Conservation (phyloP, 2,113 vertebrate species). For the Alligator mississippiensis region DNA sequence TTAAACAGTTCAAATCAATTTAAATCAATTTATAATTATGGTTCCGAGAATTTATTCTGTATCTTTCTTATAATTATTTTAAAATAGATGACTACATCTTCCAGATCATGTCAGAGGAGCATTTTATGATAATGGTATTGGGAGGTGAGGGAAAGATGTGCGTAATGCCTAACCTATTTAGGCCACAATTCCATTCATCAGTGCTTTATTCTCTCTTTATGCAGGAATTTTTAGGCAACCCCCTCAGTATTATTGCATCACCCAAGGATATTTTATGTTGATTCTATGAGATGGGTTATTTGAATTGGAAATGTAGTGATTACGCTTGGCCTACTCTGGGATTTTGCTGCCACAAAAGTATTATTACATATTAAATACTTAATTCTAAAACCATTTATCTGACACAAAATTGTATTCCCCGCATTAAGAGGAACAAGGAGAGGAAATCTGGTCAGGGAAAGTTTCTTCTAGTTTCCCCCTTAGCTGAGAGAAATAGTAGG, state of each 20-base stretch:
- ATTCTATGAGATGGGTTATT: neutral
- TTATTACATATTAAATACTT: neutral
- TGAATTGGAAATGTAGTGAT: neutral
- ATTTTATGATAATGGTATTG: neutral
- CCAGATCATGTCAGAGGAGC: neutral
- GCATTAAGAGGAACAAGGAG: neutral
- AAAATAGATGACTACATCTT: neutral
- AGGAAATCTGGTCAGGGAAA: neutral
- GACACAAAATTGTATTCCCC: neutral
- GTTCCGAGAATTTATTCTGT: neutral
- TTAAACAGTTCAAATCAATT: neutral
- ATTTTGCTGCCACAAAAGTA: neutral
- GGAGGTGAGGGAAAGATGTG: neutral
- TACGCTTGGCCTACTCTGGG: neutral
- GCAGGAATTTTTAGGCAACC: neutral
- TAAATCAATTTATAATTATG: neutral
- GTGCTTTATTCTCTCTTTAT: neutral
- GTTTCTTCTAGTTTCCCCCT: neutral
- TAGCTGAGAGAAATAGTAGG: accelerated
- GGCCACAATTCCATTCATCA: neutral
- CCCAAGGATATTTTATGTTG: neutral
- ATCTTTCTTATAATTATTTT: neutral
- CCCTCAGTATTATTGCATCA: neutral
- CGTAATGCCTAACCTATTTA: neutral
- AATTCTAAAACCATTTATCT: neutral